Evolutionary conservation across 2,888 invertebrate genomes (phyloP).

Genomic region (Parnassius glacialis): DNA sequence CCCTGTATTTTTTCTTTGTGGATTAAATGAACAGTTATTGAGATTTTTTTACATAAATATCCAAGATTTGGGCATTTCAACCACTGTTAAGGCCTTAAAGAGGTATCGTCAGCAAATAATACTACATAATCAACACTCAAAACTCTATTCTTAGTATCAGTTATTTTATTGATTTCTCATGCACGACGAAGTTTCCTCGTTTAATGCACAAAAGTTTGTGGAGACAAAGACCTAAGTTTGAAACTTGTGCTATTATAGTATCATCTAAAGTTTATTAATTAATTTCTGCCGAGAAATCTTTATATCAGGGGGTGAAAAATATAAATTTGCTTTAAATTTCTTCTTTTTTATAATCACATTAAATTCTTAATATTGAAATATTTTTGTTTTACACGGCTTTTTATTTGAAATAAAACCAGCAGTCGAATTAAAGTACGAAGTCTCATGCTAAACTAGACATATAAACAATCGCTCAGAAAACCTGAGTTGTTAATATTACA

Average conservation of each 20-base stretch:
- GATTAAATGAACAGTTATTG: too few relatives aligned
- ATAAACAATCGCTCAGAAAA: neutral
- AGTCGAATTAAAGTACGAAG: neutral
- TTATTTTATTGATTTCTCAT: conserved; percentile 15
- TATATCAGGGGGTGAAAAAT: neutral
- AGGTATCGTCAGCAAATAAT: too few relatives aligned
- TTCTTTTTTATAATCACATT: neutral
- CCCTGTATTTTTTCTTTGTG: too few relatives aligned
- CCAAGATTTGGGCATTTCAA: too few relatives aligned
- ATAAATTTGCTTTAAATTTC: neutral
- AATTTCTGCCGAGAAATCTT: conserved; percentile 15
- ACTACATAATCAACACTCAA: neutral
- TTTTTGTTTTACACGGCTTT: too few relatives aligned
- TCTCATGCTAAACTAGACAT: conserved; percentile 8
- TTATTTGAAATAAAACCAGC: neutral
- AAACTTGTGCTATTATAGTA: conserved; percentile 16
- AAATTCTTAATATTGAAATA: too few relatives aligned
- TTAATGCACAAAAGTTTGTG: conserved; percentile 21
- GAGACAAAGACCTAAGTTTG: conserved; percentile 13
- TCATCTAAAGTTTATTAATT: conserved; percentile 14
- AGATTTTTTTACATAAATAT: too few relatives aligned
- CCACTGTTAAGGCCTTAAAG: too few relatives aligned
- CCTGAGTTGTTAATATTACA: conserved; percentile 16
- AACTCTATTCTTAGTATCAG: neutral
- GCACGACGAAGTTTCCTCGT: conserved; percentile 20